Conservation (phyloP, 1,140 invertebrate genomes). For the Tetragonula clypearis region DNA sequence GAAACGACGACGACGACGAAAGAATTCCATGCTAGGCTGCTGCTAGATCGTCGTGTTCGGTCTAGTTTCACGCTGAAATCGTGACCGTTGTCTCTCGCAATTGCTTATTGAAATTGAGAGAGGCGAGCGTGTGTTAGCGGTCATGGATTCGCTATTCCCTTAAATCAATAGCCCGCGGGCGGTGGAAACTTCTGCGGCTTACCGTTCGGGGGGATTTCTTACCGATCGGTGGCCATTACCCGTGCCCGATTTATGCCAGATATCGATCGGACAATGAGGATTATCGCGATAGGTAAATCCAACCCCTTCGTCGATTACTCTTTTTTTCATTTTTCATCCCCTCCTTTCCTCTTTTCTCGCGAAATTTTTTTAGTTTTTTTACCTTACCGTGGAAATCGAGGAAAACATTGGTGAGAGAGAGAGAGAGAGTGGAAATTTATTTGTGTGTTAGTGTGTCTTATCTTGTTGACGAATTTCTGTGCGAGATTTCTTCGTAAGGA, state of each 20-base stretch:
- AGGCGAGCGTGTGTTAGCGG: constrained; percentile 28
- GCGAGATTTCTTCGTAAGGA: no score
- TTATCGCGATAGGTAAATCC: constrained; percentile 6
- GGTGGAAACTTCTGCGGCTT: constrained; percentile 17
- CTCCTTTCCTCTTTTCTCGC: background rate
- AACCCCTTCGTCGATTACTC: background rate
- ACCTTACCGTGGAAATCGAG: no score
- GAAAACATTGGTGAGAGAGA: no score
- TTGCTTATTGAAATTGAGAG: constrained; percentile 58
- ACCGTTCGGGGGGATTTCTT: constrained; percentile 35
- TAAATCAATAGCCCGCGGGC: constrained; percentile 45
- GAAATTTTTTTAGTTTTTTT: background rate
- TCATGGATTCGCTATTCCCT: constrained; percentile 48
- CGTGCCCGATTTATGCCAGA: constrained; percentile 14
- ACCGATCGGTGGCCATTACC: constrained; percentile 22
- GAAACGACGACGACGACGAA: background rate
- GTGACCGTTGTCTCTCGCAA: constrained; percentile 44
- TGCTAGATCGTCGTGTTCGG: constrained; percentile 14
- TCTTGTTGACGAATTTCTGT: no score
- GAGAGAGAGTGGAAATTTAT: no score
- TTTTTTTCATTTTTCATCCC: background rate
- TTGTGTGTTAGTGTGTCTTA: no score
- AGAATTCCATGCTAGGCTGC: constrained; percentile 1
- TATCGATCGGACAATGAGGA: constrained; percentile 21
- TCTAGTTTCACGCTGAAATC: constrained; percentile 43